These are phyloP conservation scores for Isichthys henryi DNA, from an alignment of 2,113 vertebrate genomes.

Conservation along the genomic window DNA sequence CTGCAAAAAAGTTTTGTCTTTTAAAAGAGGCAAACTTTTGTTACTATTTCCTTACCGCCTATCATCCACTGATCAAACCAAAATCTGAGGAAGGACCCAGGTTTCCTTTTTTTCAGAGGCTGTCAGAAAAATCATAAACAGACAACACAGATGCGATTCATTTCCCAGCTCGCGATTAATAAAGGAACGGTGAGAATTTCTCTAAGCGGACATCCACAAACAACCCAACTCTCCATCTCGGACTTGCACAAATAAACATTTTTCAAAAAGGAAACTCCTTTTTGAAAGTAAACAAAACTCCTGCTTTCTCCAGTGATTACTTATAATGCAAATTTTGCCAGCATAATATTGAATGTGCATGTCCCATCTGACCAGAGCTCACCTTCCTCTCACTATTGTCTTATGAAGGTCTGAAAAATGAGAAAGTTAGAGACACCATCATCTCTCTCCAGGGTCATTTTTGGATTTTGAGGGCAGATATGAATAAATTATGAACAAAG, in stretches of 20 bases:
- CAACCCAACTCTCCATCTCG: neutral
- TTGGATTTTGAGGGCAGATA: neutral
- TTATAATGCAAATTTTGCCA: neutral
- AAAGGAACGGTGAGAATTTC: neutral
- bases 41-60: neutral
- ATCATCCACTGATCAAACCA: neutral
- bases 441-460: neutral
- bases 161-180: neutral
- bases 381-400: neutral
- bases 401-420: neutral
- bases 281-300: neutral
- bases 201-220: neutral
- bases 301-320: neutral
- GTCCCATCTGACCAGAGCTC: neutral
- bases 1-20: neutral
- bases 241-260: neutral
- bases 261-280: neutral
- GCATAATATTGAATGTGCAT: neutral
- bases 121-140: neutral
- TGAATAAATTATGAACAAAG: neutral
- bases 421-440: neutral
- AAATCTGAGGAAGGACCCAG: neutral
- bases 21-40: neutral
- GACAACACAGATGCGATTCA: neutral
- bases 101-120: neutral